Evolutionary conservation across 2,888 invertebrate species (phyloP).

Genomic region (Terebella lapidaria): DNA sequence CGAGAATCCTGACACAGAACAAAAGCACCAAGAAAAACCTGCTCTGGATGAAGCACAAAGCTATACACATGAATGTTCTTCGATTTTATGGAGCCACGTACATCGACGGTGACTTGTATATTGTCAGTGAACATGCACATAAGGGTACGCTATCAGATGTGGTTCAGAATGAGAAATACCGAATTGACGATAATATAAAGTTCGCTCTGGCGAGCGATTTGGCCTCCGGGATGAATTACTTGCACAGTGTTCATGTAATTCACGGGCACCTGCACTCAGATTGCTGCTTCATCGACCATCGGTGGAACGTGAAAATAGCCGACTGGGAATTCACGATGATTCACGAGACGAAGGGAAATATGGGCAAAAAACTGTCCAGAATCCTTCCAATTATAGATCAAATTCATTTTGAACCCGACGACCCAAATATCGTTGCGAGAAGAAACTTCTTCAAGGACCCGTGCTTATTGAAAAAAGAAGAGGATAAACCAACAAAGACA

Average conservation of each 20-base stretch:
- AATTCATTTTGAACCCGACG: no score
- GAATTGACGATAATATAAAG: slow-evolving; percentile 36
- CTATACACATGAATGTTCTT: slow-evolving; percentile 16
- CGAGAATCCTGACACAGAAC: background rate
- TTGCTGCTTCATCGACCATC: slow-evolving; percentile 38
- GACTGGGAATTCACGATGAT: slow-evolving; percentile 37
- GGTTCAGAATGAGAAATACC: slow-evolving; percentile 36
- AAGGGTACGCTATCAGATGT: slow-evolving; percentile 40
- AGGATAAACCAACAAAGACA: slow-evolving; percentile 7
- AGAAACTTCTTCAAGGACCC: slow-evolving; percentile 26
- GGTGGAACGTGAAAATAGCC: slow-evolving; percentile 43
- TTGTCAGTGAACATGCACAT: slow-evolving; percentile 35
- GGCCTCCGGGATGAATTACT: slow-evolving; percentile 33
- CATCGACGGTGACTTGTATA: slow-evolving; percentile 24
- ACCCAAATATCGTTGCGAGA: slow-evolving; percentile 17
- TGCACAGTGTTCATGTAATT: slow-evolving; percentile 38
- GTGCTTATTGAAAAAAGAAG: slow-evolving; percentile 16
- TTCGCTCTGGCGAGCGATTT: slow-evolving; percentile 36
- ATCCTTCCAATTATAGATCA: no score
- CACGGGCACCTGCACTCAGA: slow-evolving; percentile 41
- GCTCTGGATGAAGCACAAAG: slow-evolving; percentile 17
- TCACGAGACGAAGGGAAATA: background rate
- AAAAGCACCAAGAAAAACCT: slow-evolving; percentile 7
- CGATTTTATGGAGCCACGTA: slow-evolving; percentile 40
- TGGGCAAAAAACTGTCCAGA: background rate